A percentile compares a stretch with the other conserved stretches of the same genome.
Evolutionary conservation across 2,888 invertebrate genomes (phyloP).

Genomic region (Xanthorhoe spadicearia): DNA sequence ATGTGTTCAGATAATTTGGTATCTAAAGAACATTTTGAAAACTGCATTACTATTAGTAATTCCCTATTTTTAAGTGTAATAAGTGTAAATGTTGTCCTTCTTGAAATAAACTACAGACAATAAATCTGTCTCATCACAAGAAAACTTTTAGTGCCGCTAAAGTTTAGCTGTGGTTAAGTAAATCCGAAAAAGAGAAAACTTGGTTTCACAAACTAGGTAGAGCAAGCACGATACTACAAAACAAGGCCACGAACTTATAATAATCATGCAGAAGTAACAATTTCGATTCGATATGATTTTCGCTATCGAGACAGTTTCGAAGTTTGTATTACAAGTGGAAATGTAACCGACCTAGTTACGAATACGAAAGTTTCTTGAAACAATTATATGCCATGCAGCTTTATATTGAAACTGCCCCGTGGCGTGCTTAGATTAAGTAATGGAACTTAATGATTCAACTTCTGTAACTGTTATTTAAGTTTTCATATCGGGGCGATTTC

Average conservation of each 20-base stretch:
- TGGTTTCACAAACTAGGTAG: not conserved
- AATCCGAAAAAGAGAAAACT: not conserved
- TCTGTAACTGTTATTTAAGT: conserved; percentile 15
- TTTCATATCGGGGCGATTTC: not conserved
- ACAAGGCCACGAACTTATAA: conserved; percentile 16
- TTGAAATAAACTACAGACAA: too few relatives aligned
- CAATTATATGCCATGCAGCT: conserved; percentile 41
- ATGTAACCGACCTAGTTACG: conserved; percentile 39
- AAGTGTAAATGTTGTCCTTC: too few relatives aligned
- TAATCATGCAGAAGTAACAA: conserved; percentile 12
- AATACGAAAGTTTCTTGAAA: conserved; percentile 39
- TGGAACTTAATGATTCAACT: conserved; percentile 45
- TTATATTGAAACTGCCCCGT: conserved; percentile 36
- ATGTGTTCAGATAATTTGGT: too few relatives aligned
- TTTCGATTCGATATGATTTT: conserved; percentile 30
- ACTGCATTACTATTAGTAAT: too few relatives aligned
- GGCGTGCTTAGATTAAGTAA: conserved; percentile 40
- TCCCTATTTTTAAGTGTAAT: too few relatives aligned
- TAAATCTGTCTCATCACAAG: too few relatives aligned
- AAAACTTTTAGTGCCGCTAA: too few relatives aligned
- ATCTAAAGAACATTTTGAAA: too few relatives aligned
- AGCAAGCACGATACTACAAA: conserved; percentile 8
- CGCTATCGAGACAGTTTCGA: conserved; percentile 27
- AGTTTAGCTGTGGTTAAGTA: not conserved
- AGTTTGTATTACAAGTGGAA: conserved; percentile 32